A percentile compares a stretch with the other conserved stretches of the same genome.
Conservation (phyloP, 2,888 invertebrate species). For the Hirtodrosophila histrioides region DNA sequence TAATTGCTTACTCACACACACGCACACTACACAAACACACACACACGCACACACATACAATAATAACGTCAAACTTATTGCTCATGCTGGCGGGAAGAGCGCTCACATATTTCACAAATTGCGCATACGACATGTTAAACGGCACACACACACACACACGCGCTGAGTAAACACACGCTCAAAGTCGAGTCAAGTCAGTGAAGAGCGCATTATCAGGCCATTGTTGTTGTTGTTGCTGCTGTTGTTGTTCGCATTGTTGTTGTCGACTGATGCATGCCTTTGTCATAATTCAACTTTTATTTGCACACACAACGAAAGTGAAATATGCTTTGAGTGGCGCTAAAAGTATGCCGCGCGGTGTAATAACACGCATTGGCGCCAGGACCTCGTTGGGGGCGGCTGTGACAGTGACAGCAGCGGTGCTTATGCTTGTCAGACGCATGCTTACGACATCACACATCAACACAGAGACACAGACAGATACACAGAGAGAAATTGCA, state of each 20-base stretch:
- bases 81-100: conserved; percentile 60
- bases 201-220: conserved; percentile 69
- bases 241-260: conserved; percentile 12
- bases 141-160: conserved; percentile 46
- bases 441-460: conserved; percentile 72
- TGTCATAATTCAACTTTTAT: conserved; percentile 76
- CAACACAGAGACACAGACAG: conserved; percentile 25
- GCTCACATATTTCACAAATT: conserved; percentile 75
- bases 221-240: conserved; percentile 47
- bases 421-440: conserved; percentile 77
- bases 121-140: conserved; percentile 77
- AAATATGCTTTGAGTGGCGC: conserved; percentile 70
- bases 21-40: conserved; percentile 10
- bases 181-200: conserved; percentile 47
- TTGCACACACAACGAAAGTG: conserved; percentile 52
- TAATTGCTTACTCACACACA: conserved; percentile 69
- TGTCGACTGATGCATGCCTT: conserved; percentile 57
- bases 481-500: conserved; percentile 28
- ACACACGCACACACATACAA: background rate
- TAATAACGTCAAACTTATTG: conserved; percentile 57
- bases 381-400: conserved; percentile 26
- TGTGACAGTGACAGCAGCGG: conserved; percentile 72
- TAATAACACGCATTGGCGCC: conserved; percentile 69
- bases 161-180: conserved; percentile 34
- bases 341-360: conserved; percentile 75